Evolutionary conservation across 2,113 vertebrate genomes (phyloP).

Genomic region (Anguilla japonica): DNA sequence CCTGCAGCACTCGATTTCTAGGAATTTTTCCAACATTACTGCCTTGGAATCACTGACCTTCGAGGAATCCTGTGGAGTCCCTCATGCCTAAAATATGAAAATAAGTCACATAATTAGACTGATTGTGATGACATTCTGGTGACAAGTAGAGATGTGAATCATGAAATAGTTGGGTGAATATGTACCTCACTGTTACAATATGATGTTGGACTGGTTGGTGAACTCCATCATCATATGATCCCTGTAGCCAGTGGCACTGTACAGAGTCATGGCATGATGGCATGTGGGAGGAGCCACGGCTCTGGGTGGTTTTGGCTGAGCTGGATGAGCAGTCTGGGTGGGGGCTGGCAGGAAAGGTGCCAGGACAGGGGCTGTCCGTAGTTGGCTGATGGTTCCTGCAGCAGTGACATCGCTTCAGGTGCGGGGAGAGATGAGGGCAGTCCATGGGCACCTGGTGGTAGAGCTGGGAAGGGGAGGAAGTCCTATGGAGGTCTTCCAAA

Average conservation of each 20-base stretch:
- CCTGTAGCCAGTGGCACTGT: conserved; percentile 76
- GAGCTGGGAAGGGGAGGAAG: conserved; percentile 62
- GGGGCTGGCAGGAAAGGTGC: conserved; percentile 42
- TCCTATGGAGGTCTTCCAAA: conserved; percentile 52
- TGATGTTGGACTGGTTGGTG: conserved; percentile 76
- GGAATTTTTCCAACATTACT: conserved; percentile 44
- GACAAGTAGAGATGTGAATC: neutral
- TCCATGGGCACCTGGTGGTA: conserved; percentile 64
- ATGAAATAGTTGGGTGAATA: conserved; percentile 22
- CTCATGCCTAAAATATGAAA: conserved; percentile 73
- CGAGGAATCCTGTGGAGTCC: conserved; percentile 81
- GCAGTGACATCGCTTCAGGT: conserved; percentile 51
- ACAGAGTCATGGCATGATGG: conserved; percentile 59
- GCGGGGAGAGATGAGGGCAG: conserved; percentile 48
- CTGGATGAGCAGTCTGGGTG: conserved; percentile 45
- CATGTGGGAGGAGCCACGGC: conserved; percentile 62
- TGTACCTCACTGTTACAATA: conserved; percentile 85
- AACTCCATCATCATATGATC: conserved; percentile 69
- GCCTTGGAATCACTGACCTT: conserved; percentile 73
- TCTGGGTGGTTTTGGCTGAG: conserved; percentile 49
- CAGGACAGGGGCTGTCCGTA: conserved; percentile 45
- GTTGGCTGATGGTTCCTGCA: conserved; percentile 50
- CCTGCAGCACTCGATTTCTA: conserved; percentile 25
- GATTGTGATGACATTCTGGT: neutral
- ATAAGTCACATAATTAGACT: neutral